A percentile compares a stretch with the other conserved stretches of the same genome.
These are phyloP conservation scores for Megaceryle torquata DNA, from an alignment of 2,113 vertebrate genomes.

Conservation along the genomic window DNA sequence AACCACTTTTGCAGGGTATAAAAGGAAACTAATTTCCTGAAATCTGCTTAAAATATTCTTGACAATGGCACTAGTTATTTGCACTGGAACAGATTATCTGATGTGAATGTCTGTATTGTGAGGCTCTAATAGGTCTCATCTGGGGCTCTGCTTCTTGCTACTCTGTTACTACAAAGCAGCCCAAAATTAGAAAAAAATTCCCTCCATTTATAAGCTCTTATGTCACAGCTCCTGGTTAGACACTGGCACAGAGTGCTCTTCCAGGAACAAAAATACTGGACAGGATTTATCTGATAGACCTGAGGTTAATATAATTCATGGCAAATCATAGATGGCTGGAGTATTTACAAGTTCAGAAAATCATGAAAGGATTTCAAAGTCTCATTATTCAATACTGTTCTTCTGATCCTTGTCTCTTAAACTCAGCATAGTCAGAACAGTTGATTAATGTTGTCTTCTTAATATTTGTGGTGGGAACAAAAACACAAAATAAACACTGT, in stretches of 20 bases:
- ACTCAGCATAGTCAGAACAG: background rate
- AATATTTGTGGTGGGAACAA: rapidly evolving
- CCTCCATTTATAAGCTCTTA: background rate
- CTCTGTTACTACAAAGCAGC: background rate
- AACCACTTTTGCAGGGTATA: background rate
- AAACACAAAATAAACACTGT: background rate
- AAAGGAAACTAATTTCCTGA: background rate
- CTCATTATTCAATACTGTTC: background rate
- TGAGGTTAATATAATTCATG: slow-evolving; percentile 8
- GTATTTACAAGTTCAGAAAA: background rate
- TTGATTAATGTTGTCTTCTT: background rate
- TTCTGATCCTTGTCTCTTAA: background rate
- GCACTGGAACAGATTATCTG: background rate
- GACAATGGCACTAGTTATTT: background rate
- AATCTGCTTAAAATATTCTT: background rate
- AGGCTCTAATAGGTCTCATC: background rate
- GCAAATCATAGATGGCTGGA: background rate
- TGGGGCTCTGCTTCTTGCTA: background rate
- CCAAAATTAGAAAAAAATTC: background rate
- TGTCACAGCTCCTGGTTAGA: background rate
- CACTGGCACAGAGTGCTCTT: background rate
- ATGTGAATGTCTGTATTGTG: background rate
- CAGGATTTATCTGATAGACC: background rate
- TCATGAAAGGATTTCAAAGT: background rate
- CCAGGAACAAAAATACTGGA: background rate